Base-by-base conservation (phyloP, 2,113 vertebrate genomes). In the Sapayoa aenigma region DNA sequence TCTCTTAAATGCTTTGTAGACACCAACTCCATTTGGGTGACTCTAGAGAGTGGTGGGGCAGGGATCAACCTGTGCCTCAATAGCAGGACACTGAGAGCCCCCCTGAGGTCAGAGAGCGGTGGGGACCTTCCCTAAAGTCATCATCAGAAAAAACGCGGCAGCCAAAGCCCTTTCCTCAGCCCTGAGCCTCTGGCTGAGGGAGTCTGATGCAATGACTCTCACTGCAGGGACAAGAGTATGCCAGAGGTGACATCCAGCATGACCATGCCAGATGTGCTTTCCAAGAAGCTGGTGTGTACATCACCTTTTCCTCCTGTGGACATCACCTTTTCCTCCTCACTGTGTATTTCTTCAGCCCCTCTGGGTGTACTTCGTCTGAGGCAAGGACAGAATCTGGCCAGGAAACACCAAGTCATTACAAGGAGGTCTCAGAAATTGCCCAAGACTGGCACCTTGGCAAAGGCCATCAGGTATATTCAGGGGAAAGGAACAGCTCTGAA, bases 251-350 rank as follows among this genome's bases (percentile, higher is more conserved):
- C 56, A 76, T 10, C 37, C 25, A 63, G 46, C 33, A 18, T 1
- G 3, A 14, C 15, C 17, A 16, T 0, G 2, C 22, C 58, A 35
- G n/a, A n/a, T 42, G 2, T 6, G 2, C 2, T 77, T 42, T 10
- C n/a, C 73, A 52, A 30, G n/a, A 52, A 8, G 3, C 4, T 50
- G 33, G 2, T 18, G 9, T 42, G 37, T 15, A 0, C 5, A 50
- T 37, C 37, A 19, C 14, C 17, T 33, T 76, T 31, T 31, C 17
- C n/a, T 14, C 20, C 23, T 46, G 9, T 42, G 37, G 18, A 0
- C 5, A 50, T 37, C 37, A 19, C 14, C 17, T 33, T 76, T 31
- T 31, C 17, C n/a, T 14, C 20, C 23, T 53, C 28, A 5, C 39
- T 68, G 15, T 5, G 12, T 15, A 30, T 27, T 71, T 28, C 27